phyloP scores from a whole-genome alignment of 1,140 invertebrate species.

The Nylanderia fulva region DNA sequence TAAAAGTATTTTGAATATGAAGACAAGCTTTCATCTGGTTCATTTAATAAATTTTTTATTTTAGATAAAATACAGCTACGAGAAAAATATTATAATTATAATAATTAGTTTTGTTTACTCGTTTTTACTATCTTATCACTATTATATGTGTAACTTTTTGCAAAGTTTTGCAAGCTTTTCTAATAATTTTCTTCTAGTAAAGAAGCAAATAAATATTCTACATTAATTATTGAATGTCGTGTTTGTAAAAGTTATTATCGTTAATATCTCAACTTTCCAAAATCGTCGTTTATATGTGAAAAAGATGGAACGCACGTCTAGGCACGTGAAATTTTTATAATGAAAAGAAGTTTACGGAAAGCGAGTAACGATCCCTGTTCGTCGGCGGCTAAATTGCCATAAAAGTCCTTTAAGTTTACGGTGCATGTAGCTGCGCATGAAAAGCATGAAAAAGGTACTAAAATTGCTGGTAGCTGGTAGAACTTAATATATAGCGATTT shows the following conservation, averaged over 20 bases:
- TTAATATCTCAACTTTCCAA: constrained; percentile 35
- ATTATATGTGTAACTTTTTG: neutral
- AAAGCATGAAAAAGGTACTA: constrained; percentile 51
- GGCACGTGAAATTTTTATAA: constrained; percentile 49
- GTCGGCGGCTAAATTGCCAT: constrained; percentile 34
- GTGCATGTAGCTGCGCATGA: constrained; percentile 22
- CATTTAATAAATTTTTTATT: neutral
- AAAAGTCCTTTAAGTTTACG: constrained; percentile 61
- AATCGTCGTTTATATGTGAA: constrained; percentile 14
- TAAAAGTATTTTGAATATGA: neutral
- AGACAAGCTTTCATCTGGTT: neutral
- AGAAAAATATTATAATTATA: constrained; percentile 9
- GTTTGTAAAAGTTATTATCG: constrained; percentile 28
- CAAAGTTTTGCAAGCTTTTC: neutral
- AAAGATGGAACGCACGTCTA: constrained; percentile 12
- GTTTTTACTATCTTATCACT: neutral
- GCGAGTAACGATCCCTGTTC: constrained; percentile 16
- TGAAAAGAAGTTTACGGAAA: constrained; percentile 45
- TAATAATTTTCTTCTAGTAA: neutral
- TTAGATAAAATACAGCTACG: neutral
- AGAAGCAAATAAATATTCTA: neutral
- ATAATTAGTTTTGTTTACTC: neutral
- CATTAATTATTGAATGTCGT: neutral
- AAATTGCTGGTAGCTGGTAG: constrained; percentile 60
- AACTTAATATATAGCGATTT: constrained; percentile 38